Evolutionary conservation across 2,797 vertebrate species (phyloP), one percentile per base, ranked within the genome.

Genomic region (Champsocephalus esox): DNA sequence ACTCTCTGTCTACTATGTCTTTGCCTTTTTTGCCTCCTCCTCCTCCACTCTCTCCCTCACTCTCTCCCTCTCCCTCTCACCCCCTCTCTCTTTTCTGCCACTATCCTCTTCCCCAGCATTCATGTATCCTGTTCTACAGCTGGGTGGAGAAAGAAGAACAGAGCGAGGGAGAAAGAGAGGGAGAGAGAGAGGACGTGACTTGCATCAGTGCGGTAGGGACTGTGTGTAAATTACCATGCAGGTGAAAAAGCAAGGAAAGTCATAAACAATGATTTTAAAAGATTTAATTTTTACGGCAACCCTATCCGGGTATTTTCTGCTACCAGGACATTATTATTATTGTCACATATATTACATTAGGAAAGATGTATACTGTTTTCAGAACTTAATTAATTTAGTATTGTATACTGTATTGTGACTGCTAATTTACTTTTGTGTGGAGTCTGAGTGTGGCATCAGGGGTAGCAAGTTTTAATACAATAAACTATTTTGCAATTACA

Each of bases 201-300:
- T 88, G 88, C 91, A 92, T 90, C 90, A 90, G 81, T 79, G 83
- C 67, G 57, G 77, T 89, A 95, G 95, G 94, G 94, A 92, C 87
- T 79, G 92, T 93, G 88, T 93, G 66, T 91, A 94, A 95, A 94
- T 94, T 93, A 92, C 92, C 52, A 41, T 64, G 71, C 82, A 79
- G 77, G 61, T 82, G 83, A 59, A 83, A 89, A 93, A 82, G 78
- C 73, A 89, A 63, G 28, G 77, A 87, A 73, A 70, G 38, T 24
- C 60, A 75, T 11, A n/a, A 10, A 34, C 11, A 69, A 2, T 3
- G 57, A 45, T n/a, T 46, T 12, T 41, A 49, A 51, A 58, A 41
- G 8, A 60, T 38, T 38, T 38, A 0, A 6, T 38, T 9, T 38
- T 38, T 38, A 38, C 34, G 1, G 9, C 34, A 38, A 38, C 34